Percentiles rank a stretch among this genome's conserved stretches.
Conservation (phyloP, 2,888 invertebrate genomes). For the Xylota sylvarum region DNA sequence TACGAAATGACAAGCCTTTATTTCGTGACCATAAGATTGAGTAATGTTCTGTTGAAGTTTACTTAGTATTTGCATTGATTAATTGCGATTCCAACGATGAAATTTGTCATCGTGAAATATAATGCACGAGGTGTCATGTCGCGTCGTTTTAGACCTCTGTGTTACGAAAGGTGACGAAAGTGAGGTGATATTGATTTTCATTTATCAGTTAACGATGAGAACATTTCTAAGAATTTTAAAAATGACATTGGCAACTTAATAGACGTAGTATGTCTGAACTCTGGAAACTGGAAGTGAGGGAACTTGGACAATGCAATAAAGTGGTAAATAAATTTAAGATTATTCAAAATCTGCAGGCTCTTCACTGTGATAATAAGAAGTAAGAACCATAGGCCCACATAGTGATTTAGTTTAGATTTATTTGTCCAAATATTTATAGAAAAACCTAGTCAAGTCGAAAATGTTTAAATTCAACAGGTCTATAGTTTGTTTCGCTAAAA, state of each 20-base stretch:
- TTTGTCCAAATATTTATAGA: no score
- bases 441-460: no score
- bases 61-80: neutral
- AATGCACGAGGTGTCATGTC: neutral
- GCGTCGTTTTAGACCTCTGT: neutral
- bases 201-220: neutral
- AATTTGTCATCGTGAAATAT: constrained; percentile 44
- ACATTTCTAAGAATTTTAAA: neutral
- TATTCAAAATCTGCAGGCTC: no score
- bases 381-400: no score
- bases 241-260: neutral
- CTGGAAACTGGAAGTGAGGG: no score
- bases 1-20: constrained; percentile 19
- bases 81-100: constrained; percentile 25
- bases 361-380: no score
- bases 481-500: no score
- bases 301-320: no score
- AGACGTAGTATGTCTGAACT: no score
- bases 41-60: constrained; percentile 7
- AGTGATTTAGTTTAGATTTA: no score
- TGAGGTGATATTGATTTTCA: neutral
- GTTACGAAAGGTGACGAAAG: neutral
- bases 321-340: no score
- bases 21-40: constrained; percentile 12
- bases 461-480: no score